Evolutionary conservation across 2,113 vertebrate genomes (phyloP).

Genomic region (Platycercus adscitus): DNA sequence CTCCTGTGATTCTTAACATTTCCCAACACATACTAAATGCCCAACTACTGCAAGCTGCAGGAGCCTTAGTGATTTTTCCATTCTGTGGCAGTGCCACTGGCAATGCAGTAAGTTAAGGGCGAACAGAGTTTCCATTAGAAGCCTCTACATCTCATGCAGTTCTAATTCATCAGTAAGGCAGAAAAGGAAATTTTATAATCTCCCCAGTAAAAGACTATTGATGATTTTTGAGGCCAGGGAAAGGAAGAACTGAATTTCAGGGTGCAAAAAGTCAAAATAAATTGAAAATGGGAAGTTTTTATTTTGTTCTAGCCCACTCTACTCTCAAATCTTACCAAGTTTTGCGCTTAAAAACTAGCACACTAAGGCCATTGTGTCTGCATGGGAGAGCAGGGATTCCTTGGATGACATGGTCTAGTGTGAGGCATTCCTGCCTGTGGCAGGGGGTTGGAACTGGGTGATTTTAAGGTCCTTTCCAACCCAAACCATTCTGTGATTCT

Average conservation of each 20-base stretch:
- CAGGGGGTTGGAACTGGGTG: background rate
- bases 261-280: background rate
- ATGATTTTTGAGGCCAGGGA: background rate
- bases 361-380: fast-evolving
- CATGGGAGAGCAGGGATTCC: background rate
- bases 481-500: background rate
- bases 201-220: background rate
- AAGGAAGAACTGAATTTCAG: background rate
- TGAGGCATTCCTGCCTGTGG: background rate
- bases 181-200: background rate
- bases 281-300: background rate
- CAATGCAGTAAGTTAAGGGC: constrained; percentile 26
- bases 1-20: background rate
- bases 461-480: background rate
- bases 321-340: background rate
- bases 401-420: background rate
- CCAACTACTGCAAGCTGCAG: background rate
- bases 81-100: constrained; percentile 32
- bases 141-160: background rate
- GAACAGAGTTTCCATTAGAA: constrained; percentile 63
- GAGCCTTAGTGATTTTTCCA: constrained; percentile 63
- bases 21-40: background rate
- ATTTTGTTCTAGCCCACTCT: background rate
- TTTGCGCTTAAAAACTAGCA: background rate
- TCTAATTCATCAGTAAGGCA: constrained; percentile 16